Percentiles rank a stretch among this genome's conserved stretches.
Evolutionary conservation across 1,140 invertebrate genomes (phyloP).

Genomic region (Leptoteleia sp.): DNA sequence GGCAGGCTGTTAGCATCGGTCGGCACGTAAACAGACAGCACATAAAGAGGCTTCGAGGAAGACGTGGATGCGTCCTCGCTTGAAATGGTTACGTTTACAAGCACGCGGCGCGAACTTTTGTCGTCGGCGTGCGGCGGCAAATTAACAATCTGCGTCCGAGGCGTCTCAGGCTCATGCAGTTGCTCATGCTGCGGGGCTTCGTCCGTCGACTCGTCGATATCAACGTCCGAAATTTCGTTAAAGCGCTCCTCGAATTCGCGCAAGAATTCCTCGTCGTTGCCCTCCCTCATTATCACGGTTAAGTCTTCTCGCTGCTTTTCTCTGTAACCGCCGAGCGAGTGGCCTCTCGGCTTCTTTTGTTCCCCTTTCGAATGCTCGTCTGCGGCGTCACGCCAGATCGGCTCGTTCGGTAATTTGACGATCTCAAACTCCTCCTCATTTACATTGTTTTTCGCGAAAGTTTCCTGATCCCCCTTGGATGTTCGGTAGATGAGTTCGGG

Average conservation of each 20-base stretch:
- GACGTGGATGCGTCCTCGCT: slow-evolving; percentile 81
- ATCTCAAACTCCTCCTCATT: slow-evolving; percentile 79
- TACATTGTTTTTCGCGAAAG: slow-evolving; percentile 70
- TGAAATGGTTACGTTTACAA: slow-evolving; percentile 89
- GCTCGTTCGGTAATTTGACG: slow-evolving; percentile 74
- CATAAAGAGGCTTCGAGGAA: slow-evolving; percentile 85
- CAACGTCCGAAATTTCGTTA: slow-evolving; percentile 22
- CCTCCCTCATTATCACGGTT: slow-evolving; percentile 68
- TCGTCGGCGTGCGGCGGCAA: neutral
- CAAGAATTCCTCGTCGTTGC: slow-evolving; percentile 73
- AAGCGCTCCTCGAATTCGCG: slow-evolving; percentile 73
- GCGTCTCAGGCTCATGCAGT: slow-evolving; percentile 29
- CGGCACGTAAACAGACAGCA: slow-evolving; percentile 87
- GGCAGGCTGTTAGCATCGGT: slow-evolving; percentile 82
- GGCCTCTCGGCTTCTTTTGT: slow-evolving; percentile 11
- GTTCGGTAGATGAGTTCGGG: slow-evolving; percentile 29
- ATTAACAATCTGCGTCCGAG: slow-evolving; percentile 43
- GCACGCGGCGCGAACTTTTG: slow-evolving; percentile 74
- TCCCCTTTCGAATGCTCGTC: slow-evolving; percentile 6
- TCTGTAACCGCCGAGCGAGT: slow-evolving; percentile 39
- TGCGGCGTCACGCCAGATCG: neutral
- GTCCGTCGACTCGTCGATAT: slow-evolving; percentile 7
- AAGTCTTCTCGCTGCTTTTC: slow-evolving; percentile 64
- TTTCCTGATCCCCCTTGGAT: slow-evolving; percentile 70
- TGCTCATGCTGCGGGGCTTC: slow-evolving; percentile 24